These are phyloP conservation scores for Hyalella azteca DNA, from an alignment of 2,888 invertebrate species.

Conservation along the genomic window DNA sequence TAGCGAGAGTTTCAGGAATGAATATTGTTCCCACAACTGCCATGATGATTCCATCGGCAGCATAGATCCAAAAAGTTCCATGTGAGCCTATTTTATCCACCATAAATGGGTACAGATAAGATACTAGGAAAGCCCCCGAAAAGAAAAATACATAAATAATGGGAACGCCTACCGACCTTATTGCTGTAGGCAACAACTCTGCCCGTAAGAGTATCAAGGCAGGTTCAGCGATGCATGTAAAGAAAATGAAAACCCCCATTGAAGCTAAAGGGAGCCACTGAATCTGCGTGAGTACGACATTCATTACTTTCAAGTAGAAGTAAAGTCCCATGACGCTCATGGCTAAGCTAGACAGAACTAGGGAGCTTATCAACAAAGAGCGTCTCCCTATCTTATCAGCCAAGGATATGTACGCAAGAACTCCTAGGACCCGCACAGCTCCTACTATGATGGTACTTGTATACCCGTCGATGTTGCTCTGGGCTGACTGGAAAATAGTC, in stretches of 20 bases:
- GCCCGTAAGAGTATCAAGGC: slow-evolving; percentile 42
- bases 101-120: slow-evolving; percentile 45
- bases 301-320: slow-evolving; percentile 39
- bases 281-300: slow-evolving; percentile 21
- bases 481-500: slow-evolving; percentile 47
- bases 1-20: slow-evolving; percentile 51
- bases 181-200: slow-evolving; percentile 47
- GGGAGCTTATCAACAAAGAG: slow-evolving; percentile 36
- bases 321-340: slow-evolving; percentile 45
- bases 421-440: slow-evolving; percentile 41
- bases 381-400: slow-evolving; percentile 47
- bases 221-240: slow-evolving; percentile 31
- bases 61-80: slow-evolving; percentile 48
- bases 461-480: slow-evolving; percentile 40
- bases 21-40: slow-evolving; percentile 35
- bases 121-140: slow-evolving; percentile 40
- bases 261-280: slow-evolving; percentile 49
- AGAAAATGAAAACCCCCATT: slow-evolving; percentile 44
- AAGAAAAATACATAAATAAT: slow-evolving; percentile 46
- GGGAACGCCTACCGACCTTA: slow-evolving; percentile 42
- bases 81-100: slow-evolving; percentile 38
- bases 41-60: slow-evolving; percentile 39
- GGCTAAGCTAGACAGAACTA: slow-evolving; percentile 17
- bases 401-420: slow-evolving; percentile 34
- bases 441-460: slow-evolving; percentile 46